phyloP scores from a whole-genome alignment of 2,113 vertebrate genomes.

The Nicator chloris region DNA sequence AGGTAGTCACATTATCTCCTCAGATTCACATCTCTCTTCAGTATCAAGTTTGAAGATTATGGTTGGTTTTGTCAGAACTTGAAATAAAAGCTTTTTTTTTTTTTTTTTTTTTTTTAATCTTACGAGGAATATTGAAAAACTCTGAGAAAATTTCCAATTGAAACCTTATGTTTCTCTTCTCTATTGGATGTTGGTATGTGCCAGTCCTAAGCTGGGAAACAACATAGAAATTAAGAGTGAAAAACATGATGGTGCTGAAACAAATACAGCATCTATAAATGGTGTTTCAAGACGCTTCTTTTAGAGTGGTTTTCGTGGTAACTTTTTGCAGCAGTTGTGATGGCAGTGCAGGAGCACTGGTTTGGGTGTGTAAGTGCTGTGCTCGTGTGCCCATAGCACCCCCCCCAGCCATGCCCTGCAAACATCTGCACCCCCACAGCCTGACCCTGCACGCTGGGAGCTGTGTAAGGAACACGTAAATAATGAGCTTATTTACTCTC shows the following conservation, averaged over 20 bases:
- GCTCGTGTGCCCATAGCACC: accelerated
- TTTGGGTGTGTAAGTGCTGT: background rate
- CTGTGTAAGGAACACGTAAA: background rate
- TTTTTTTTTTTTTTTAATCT: background rate
- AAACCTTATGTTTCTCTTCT: background rate
- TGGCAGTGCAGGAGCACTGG: background rate
- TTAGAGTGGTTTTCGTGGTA: background rate
- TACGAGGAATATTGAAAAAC: background rate
- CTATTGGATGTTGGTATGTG: background rate
- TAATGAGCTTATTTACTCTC: background rate
- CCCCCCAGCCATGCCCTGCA: accelerated
- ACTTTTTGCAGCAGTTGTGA: background rate
- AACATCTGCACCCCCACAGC: background rate
- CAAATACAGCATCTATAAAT: background rate
- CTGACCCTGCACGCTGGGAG: background rate
- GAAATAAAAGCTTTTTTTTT: background rate
- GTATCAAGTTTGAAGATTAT: background rate
- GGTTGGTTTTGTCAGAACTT: background rate
- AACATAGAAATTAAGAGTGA: background rate
- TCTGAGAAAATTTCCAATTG: background rate
- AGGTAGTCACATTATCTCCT: background rate
- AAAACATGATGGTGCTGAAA: background rate
- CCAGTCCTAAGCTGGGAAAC: background rate
- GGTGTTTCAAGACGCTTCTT: background rate
- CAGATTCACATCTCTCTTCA: background rate